These are phyloP conservation scores for Patella ulyssiponensis DNA, from an alignment of 2,888 invertebrate genomes.

Conservation along the genomic window DNA sequence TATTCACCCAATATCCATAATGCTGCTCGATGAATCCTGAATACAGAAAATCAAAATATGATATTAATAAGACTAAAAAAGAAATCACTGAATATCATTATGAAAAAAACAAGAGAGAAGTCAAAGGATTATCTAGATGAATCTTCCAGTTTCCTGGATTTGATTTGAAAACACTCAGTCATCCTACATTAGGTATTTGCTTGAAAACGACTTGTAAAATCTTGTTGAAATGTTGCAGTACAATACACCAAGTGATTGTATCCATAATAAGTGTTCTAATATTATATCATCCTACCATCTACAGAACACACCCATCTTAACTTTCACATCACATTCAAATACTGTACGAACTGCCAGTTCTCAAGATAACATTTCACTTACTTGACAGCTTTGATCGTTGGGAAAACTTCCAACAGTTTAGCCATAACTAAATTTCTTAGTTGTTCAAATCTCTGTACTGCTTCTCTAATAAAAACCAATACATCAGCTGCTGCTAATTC, in stretches of 20 bases:
- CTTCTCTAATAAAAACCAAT: slow-evolving; percentile 93
- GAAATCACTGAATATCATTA: neutral
- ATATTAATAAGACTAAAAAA: neutral
- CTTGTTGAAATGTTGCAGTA: no score
- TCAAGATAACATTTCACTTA: slow-evolving; percentile 44
- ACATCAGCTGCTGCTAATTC: slow-evolving; percentile 90
- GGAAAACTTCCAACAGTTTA: slow-evolving; percentile 84
- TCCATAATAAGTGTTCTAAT: no score
- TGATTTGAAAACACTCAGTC: no score
- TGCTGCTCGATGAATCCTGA: slow-evolving; percentile 87
- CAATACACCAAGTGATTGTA: no score
- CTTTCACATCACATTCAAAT: no score
- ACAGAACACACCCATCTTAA: no score
- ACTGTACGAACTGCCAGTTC: no score
- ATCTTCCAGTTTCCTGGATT: no score
- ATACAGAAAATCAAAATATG: neutral
- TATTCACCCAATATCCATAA: slow-evolving; percentile 99
- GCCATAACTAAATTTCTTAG: slow-evolving; percentile 82
- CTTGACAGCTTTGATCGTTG: slow-evolving; percentile 89
- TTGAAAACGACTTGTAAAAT: no score
- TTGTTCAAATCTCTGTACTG: slow-evolving; percentile 92
- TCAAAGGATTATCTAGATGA: no score
- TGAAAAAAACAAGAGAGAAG: neutral
- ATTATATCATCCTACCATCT: no score
- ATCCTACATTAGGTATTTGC: no score